Conservation (phyloP, 2,797 vertebrate genomes). For the Orestias chungarensis region DNA sequence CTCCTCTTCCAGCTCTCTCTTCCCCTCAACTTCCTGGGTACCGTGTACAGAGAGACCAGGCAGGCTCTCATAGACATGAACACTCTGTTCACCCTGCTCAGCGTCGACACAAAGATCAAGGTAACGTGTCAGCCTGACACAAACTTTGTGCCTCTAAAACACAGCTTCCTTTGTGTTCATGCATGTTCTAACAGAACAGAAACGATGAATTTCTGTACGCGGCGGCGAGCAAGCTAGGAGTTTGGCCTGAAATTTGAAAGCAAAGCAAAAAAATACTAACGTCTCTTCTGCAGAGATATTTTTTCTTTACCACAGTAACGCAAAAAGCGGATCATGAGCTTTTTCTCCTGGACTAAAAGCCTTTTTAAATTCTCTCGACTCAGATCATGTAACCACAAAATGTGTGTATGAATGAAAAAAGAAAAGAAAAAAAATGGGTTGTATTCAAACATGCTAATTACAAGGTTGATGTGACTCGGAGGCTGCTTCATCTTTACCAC, state of each 20-base stretch:
- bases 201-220: neutral
- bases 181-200: neutral
- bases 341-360: slow-evolving; percentile 23
- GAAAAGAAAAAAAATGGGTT: slow-evolving; percentile 38
- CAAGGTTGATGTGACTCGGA: slow-evolving; percentile 36
- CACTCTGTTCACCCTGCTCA: slow-evolving; percentile 94
- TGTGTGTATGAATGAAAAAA: slow-evolving; percentile 9
- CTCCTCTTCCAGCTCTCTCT: slow-evolving; percentile 97
- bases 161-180: slow-evolving; percentile 5
- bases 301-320: slow-evolving; percentile 14
- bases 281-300: neutral
- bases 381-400: slow-evolving; percentile 16
- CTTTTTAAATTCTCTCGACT: slow-evolving; percentile 8
- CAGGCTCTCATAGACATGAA: slow-evolving; percentile 99
- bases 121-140: slow-evolving; percentile 72
- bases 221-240: neutral
- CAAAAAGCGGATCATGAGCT: slow-evolving; percentile 2
- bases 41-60: slow-evolving; percentile 97
- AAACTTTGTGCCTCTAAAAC: slow-evolving; percentile 2
- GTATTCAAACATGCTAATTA: slow-evolving; percentile 51
- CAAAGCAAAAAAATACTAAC: slow-evolving; percentile 10
- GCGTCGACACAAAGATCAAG: slow-evolving; percentile 94
- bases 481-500: slow-evolving; percentile 33
- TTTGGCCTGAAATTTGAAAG: neutral
- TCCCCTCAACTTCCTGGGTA: slow-evolving; percentile 97